These are phyloP conservation scores for Sinocyclocheilus grahami DNA, from an alignment of 2,113 vertebrate genomes.

Conservation along the genomic window DNA sequence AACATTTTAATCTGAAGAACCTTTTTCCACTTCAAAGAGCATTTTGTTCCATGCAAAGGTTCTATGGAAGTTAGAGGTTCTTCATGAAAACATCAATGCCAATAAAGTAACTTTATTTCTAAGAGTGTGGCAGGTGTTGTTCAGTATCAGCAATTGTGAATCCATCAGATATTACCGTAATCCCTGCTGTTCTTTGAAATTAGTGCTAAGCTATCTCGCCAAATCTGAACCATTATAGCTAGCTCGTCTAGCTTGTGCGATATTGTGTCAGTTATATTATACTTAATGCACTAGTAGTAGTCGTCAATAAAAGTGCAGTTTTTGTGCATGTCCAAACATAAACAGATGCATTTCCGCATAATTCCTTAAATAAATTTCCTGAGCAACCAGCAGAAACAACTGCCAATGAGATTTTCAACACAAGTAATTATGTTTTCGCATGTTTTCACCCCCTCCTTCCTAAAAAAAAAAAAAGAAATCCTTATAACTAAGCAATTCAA, in stretches of 20 bases:
- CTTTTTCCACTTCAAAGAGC: too few species aligned
- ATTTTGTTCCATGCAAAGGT: too few species aligned
- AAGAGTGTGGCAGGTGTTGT: background rate
- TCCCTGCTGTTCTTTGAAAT: slow-evolving; percentile 36
- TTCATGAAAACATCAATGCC: too few species aligned
- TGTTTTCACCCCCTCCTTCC: slow-evolving; percentile 59
- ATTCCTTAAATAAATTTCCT: slow-evolving; percentile 73
- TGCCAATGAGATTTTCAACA: slow-evolving; percentile 64
- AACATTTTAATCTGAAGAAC: too few species aligned
- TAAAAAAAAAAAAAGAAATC: slow-evolving; percentile 75
- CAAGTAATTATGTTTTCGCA: slow-evolving; percentile 78
- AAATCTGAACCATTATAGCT: background rate
- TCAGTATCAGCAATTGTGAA: background rate
- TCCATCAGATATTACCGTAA: too few species aligned
- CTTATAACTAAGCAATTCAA: slow-evolving; percentile 85
- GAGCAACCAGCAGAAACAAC: slow-evolving; percentile 72
- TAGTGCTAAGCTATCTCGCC: background rate
- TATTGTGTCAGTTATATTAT: background rate
- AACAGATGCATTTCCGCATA: slow-evolving; percentile 55
- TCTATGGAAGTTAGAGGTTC: too few species aligned
- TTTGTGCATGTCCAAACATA: background rate
- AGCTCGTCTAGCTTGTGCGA: background rate
- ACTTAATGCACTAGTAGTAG: background rate
- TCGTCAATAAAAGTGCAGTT: too few species aligned
- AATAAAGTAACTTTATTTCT: too few species aligned